Evolutionary conservation across 2,888 invertebrate species (phyloP), one percentile per base, ranked within the genome.

Genomic region (Drosophila infuscata): DNA sequence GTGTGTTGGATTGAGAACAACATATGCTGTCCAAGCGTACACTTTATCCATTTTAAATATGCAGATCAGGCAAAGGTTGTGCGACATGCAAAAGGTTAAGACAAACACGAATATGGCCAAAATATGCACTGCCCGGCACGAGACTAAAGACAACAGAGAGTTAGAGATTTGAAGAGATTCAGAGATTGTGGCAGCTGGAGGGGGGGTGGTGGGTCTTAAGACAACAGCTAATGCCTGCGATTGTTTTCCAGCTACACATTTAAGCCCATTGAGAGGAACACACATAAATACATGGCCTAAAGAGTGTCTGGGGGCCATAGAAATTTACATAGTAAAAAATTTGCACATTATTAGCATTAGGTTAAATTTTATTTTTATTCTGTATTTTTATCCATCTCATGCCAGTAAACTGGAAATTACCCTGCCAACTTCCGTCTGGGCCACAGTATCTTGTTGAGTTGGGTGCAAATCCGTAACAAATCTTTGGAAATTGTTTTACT

Each of bases 291-390:
- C 67, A 76, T 46, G 15, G 62, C 60, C 77, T 74, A 75, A 82
- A 75, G 75, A 75, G 77, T 75, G 70, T 74, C 81, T 65, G 46
- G 80, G 76, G 85, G 66, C 61, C 32, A 62, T 48, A 38, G 46
- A 66, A 53, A 41, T 54, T 48, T 35, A 29, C n/a, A 49, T 49
- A 46, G 52, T 46, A 48, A 70, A 64, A 70, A 85, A 82, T 83
- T 83, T 85, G 74, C 83, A 85, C 86, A 85, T 77, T 85, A 83
- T 83, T 76, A 82, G 83, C 85, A 82, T 86, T 83, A 73, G 76
- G 70, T 72, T 62, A 81, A 67, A 70, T 74, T 77, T 79, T 75
- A 64, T 82, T 85, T 85, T 73, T 74, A 69, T 76, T 79, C 57
- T 25, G 9, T 62, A 43, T 73, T 17, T 52, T 61, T 51, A 36